These are phyloP conservation scores for Carollia perspicillata DNA, from an alignment of 2,113 vertebrate genomes.

Conservation along the genomic window DNA sequence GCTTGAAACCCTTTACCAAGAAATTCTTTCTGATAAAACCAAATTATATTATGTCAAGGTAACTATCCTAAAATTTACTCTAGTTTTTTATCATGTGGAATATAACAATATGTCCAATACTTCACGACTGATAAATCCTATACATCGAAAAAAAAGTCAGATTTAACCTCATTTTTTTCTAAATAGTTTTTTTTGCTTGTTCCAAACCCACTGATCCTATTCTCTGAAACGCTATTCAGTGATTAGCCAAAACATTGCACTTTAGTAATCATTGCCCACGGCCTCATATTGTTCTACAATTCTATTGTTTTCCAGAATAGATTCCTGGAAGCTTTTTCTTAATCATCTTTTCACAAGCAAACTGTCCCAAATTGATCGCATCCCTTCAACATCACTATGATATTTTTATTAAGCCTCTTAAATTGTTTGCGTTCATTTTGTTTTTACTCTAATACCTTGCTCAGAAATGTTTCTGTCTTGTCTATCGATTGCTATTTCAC, in stretches of 20 bases:
- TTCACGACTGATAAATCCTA: background rate
- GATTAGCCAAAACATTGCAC: background rate
- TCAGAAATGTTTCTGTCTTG: background rate
- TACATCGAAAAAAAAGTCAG: background rate
- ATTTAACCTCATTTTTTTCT: background rate
- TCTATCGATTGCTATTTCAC: background rate
- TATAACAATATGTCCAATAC: background rate
- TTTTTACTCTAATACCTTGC: background rate
- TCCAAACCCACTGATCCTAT: background rate
- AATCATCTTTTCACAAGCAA: slow-evolving; percentile 24
- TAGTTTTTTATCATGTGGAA: background rate
- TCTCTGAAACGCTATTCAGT: background rate
- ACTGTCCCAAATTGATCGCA: slow-evolving; percentile 42
- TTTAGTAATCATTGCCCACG: background rate
- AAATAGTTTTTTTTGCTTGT: background rate
- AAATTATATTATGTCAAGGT: background rate
- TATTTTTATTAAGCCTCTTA: slow-evolving; percentile 27
- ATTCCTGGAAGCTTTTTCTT: slow-evolving; percentile 11
- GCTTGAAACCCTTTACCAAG: background rate
- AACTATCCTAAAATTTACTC: background rate
- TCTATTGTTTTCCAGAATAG: slow-evolving; percentile 18
- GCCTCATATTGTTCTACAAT: background rate
- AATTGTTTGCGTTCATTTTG: background rate
- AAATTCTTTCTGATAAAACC: background rate
- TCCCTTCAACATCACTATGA: slow-evolving; percentile 18